Evolutionary conservation across 2,888 invertebrate species (phyloP), one percentile per base, ranked within the genome.

Genomic region (Hypselothyrea guttata): DNA sequence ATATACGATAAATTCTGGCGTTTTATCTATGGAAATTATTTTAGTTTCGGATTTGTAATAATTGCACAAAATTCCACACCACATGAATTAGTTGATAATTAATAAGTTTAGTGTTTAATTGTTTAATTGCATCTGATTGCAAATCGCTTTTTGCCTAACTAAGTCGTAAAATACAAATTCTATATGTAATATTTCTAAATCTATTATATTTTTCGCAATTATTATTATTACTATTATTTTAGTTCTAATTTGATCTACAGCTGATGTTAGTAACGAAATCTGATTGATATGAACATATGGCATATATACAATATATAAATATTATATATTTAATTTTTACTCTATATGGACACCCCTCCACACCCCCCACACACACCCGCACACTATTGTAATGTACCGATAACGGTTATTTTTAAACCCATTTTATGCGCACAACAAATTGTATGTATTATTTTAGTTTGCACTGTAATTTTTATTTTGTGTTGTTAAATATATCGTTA

Each of bases 401-500:
- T 7, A 30, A 9, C n/a, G 41, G 56, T 35, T 56, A 69, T 46
- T 53, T 70, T 22, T 22, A 22, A 22, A 22, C 22, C 2, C 22
- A 67, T 73, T 68, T 73, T 56, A 51, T 68, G 62, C 38, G 73
- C 69, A 73, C 69, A 61, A 60, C 60, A 60, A 67, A 35, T 56
- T 79, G 78, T 85, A 79, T 79, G 85, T 83, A 84, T 79, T 85
- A 85, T 73, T 85, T 84, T 81, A 74, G 62, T 62, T 69, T 74
- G 84, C 86, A 81, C 75, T 73, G 72, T 84, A 65, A 69, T 84
- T 77, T 82, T 86, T 84, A 85, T 75, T 78, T 84, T 86, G 75
- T 84, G 86, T 84, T 86, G 86, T 84, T 84, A 84, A 84, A 84
- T 84, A 84, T 86, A 84, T 86, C 84, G 86, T 84, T 84, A 84